These are phyloP conservation scores for Bubo scandiacus DNA, from an alignment of 2,113 vertebrate species.

Conservation along the genomic window DNA sequence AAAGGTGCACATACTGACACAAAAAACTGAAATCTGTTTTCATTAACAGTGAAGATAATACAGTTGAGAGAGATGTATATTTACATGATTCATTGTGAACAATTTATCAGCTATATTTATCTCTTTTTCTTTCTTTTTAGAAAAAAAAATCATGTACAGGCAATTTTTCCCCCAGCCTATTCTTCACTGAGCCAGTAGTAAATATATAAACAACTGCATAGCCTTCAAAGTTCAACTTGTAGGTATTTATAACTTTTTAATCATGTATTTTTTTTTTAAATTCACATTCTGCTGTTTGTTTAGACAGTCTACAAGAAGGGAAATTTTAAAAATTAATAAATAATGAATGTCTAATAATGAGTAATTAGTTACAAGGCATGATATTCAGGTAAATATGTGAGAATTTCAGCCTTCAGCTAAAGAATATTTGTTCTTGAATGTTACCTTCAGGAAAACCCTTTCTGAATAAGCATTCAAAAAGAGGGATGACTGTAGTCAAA, in stretches of 20 bases:
- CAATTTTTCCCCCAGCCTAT: neutral
- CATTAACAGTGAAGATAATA: neutral
- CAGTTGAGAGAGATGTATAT: neutral
- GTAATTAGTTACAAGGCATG: neutral
- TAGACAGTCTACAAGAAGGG: neutral
- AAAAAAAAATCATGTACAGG: neutral
- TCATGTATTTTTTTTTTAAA: neutral
- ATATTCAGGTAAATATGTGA: neutral
- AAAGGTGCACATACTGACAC: neutral
- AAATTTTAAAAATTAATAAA: neutral
- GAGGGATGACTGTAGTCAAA: conserved; percentile 22
- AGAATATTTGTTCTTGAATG: neutral
- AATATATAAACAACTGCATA: neutral
- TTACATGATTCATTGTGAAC: neutral
- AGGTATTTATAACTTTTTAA: neutral
- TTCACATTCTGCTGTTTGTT: neutral
- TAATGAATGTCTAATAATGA: neutral
- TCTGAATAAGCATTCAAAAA: neutral
- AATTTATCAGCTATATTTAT: neutral
- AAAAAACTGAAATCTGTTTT: neutral
- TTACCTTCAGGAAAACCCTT: neutral
- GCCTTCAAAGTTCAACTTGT: neutral
- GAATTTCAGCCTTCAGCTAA: neutral
- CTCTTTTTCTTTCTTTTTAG: neutral
- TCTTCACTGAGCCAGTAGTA: neutral